Percentiles rank a stretch among this genome's conserved stretches.
These are phyloP conservation scores for Drosophila mulleri DNA, from an alignment of 2,888 invertebrate species.

Conservation along the genomic window DNA sequence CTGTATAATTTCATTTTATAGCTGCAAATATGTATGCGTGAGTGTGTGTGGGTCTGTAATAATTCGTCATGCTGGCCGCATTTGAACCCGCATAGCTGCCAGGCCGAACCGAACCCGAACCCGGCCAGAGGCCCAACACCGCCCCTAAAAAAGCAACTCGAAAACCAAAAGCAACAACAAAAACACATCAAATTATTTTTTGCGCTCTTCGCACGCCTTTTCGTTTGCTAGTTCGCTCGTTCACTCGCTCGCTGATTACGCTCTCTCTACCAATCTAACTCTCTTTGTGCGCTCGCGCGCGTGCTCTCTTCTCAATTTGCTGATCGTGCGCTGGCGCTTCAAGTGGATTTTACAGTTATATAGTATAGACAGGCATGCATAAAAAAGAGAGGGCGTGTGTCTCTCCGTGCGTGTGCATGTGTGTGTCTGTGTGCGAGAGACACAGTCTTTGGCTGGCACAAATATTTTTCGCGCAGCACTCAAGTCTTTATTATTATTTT, in stretches of 20 bases:
- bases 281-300: slow-evolving; percentile 32
- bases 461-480: slow-evolving; percentile 72
- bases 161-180: slow-evolving; percentile 15
- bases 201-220: slow-evolving; percentile 37
- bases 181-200: slow-evolving; percentile 10
- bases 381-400: slow-evolving; percentile 24
- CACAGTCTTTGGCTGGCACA: slow-evolving; percentile 68
- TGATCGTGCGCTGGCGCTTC: slow-evolving; percentile 66
- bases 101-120: slow-evolving; percentile 49
- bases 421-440: slow-evolving; percentile 9
- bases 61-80: slow-evolving; percentile 80
- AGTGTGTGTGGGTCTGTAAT: slow-evolving; percentile 62
- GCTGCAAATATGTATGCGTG: slow-evolving; percentile 9
- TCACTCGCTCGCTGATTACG: neutral
- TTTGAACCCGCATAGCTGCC: slow-evolving; percentile 74
- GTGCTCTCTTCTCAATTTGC: slow-evolving; percentile 34
- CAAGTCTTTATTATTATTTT: slow-evolving; percentile 66
- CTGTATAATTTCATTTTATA: slow-evolving; percentile 64
- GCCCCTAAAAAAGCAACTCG: slow-evolving; percentile 70
- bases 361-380: slow-evolving; percentile 48
- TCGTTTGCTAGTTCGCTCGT: neutral
- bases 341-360: slow-evolving; percentile 75
- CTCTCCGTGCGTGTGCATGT: neutral
- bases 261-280: slow-evolving; percentile 21
- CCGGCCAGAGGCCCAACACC: slow-evolving; percentile 63